phyloP scores from a whole-genome alignment of 2,888 invertebrate genomes.

The Microctonus brassicae region DNA sequence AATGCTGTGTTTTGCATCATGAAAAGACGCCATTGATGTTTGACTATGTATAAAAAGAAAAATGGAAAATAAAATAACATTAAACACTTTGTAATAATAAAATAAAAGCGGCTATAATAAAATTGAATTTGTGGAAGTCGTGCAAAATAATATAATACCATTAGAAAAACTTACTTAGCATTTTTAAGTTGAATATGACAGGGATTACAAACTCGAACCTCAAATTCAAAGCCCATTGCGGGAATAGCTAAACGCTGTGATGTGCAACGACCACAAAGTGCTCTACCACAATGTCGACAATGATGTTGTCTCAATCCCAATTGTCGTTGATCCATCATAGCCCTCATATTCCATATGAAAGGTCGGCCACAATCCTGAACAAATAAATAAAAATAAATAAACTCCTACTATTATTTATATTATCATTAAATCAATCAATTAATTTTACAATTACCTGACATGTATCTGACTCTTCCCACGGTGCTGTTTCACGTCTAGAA shows the following conservation, averaged over 20 bases:
- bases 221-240: constrained; percentile 97
- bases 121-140: neutral
- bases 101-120: neutral
- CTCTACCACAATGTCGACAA: constrained; percentile 94
- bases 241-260: constrained; percentile 91
- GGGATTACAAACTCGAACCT: constrained; percentile 94
- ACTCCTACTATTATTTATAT: neutral
- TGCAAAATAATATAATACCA: neutral
- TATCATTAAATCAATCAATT: constrained; percentile 2
- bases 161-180: constrained; percentile 81
- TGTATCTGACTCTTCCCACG: constrained; percentile 94
- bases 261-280: constrained; percentile 94
- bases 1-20: constrained; percentile 94
- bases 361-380: constrained; percentile 90
- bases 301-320: constrained; percentile 92
- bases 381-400: neutral
- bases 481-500: constrained; percentile 91
- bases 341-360: constrained; percentile 98
- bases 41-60: constrained; percentile 73
- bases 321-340: constrained; percentile 98
- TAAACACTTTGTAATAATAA: neutral
- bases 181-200: constrained; percentile 88
- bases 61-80: neutral
- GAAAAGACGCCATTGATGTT: constrained; percentile 93
- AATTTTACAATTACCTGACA: constrained; percentile 72